phyloP scores from a whole-genome alignment of 2,888 invertebrate genomes.

The Crocallis elinguaria region DNA sequence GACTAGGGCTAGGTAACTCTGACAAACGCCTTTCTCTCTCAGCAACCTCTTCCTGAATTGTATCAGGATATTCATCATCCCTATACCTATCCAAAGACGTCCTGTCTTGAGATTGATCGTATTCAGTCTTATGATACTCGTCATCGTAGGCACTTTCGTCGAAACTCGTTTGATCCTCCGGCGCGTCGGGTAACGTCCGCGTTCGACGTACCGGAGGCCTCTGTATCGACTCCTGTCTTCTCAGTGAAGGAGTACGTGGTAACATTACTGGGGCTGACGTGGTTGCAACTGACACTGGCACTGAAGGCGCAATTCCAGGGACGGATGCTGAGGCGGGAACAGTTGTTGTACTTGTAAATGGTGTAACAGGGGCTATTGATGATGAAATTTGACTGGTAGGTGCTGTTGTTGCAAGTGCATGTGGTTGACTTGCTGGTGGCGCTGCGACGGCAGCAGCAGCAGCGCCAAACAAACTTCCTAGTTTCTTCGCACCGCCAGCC shows the following conservation, averaged over 20 bases:
- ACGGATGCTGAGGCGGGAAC: conserved; percentile 70
- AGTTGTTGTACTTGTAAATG: conserved; percentile 60
- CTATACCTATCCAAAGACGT: conserved; percentile 76
- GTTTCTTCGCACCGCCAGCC: conserved; percentile 80
- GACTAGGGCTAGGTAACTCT: conserved; percentile 59
- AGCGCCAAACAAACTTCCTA: conserved; percentile 79
- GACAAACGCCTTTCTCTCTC: conserved; percentile 69
- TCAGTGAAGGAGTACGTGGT: conserved; percentile 74
- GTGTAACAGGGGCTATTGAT: conserved; percentile 62
- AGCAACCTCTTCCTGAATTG: conserved; percentile 65
- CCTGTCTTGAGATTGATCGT: conserved; percentile 74
- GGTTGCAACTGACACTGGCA: conserved; percentile 65
- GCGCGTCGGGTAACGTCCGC: conserved; percentile 78
- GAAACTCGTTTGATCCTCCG: conserved; percentile 75
- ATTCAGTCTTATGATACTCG: conserved; percentile 82
- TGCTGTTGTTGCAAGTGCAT: conserved; percentile 46
- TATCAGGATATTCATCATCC: conserved; percentile 75
- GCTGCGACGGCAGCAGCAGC: conserved; percentile 77
- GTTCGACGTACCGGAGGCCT: conserved; percentile 78
- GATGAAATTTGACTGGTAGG: conserved; percentile 56
- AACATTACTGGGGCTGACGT: conserved; percentile 61
- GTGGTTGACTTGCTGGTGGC: conserved; percentile 57
- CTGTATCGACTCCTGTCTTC: conserved; percentile 81
- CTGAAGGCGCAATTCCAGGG: conserved; percentile 68
- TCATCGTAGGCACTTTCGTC: conserved; percentile 84